These are phyloP conservation scores for Podarcis siculus DNA, from an alignment of 2,797 vertebrate genomes.

Conservation along the genomic window DNA sequence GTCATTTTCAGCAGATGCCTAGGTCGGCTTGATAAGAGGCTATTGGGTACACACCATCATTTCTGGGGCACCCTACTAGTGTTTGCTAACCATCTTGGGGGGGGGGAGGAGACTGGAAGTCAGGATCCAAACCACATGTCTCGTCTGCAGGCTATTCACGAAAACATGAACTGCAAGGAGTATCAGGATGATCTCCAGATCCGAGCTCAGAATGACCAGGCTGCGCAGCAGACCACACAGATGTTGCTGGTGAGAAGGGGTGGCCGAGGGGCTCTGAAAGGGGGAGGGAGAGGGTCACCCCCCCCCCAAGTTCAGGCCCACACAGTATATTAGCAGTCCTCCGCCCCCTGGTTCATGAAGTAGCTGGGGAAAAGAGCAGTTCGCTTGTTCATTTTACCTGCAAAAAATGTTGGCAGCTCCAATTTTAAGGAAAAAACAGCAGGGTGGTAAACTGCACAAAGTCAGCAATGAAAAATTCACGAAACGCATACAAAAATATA, in stretches of 20 bases:
- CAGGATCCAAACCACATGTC: not conserved
- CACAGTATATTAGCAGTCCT: too few relatives aligned
- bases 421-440: too few relatives aligned
- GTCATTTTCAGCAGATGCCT: too few relatives aligned
- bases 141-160: constrained; percentile 83
- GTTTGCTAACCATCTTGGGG: not conserved
- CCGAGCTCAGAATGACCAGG: constrained; percentile 83
- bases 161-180: constrained; percentile 87
- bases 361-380: not conserved
- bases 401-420: too few relatives aligned
- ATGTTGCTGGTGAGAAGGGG: constrained; percentile 81
- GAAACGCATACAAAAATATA: too few relatives aligned
- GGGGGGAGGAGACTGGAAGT: not conserved
- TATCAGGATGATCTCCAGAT: constrained; percentile 88
- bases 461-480: too few relatives aligned
- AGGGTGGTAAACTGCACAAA: too few relatives aligned
- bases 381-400: not conserved
- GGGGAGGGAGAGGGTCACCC: not conserved
- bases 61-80: too few relatives aligned
- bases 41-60: not conserved
- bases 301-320: not conserved
- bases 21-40: not conserved
- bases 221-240: constrained; percentile 83
- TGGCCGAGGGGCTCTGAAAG: not conserved
- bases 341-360: not conserved